Evolutionary conservation across 2,888 invertebrate genomes (phyloP), one percentile per base, ranked within the genome.

Genomic region (Gisinianus flammeolus): DNA sequence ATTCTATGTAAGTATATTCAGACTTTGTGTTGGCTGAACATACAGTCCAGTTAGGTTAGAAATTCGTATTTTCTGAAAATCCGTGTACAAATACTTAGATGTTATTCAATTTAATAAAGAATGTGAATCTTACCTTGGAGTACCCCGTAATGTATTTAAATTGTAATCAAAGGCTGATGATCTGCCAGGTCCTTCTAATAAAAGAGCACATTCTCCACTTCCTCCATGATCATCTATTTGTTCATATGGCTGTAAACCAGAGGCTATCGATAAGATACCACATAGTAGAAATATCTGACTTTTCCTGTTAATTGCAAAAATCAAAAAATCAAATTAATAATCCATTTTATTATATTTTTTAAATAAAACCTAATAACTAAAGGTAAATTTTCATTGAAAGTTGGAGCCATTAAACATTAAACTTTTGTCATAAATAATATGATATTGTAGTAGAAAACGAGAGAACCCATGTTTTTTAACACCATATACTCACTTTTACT

Each of bases 151-250:
- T 80, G 95, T 89, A 88, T 95, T 95, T 85, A 93, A 91, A 85
- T 93, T 93, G 87, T 94, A 94, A 88, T 95, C 95, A 85, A 93
- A 95, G 22, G 92, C 91, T 78, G 93, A 94, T 82, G 93, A 92
- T 85, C 93, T 90, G 77, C 93, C 93, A 0, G 93, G 93, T 16
- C 94, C 93, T 81, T 91, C 90, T 81, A 95, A 88, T 85, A 94
- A 88, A 66, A 95, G 89, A 8, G 95, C 95, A 87, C 95, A 95
- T 85, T 94, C 94, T 33, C 89, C 88, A 79, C 81, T 81, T n/a
- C 89, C 88, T 58, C 81, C 82, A 73, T 84, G 82, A 79, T 83
- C 83, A 78, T 83, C 82, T 79, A 81, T 68, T 66, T 79, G 79
- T 79, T 83, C 82, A 75, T 81, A 84, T 78, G 81, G 83, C 66